Conservation (phyloP, 2,113 vertebrate species). For the Zapus hudsonius region DNA sequence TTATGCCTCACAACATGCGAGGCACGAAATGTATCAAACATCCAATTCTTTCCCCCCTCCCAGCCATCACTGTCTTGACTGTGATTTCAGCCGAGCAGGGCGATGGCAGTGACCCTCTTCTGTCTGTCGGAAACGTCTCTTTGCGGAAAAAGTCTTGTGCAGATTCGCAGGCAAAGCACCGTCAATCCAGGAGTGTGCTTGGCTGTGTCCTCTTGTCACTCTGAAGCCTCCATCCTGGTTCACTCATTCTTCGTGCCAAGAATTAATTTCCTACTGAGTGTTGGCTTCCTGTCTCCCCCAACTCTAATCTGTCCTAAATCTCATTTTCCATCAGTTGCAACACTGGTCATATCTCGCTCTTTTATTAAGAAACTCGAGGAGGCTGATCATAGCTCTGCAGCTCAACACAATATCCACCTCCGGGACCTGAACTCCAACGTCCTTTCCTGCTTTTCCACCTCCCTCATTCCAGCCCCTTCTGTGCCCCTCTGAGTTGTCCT, state of each 20-base stretch:
- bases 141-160: not conserved
- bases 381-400: not conserved
- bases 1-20: not conserved
- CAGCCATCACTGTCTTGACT: not conserved
- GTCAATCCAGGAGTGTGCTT: fast-evolving
- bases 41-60: not conserved
- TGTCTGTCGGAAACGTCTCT: not conserved
- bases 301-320: not conserved
- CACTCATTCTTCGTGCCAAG: not conserved
- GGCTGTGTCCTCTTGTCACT: not conserved
- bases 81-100: not conserved
- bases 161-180: not conserved
- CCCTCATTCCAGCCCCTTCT: not conserved
- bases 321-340: not conserved
- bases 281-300: not conserved
- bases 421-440: not conserved
- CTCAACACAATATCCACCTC: not conserved
- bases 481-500: not conserved
- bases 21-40: not conserved
- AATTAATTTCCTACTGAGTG: not conserved
- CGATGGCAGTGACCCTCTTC: not conserved
- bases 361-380: not conserved
- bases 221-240: too few relatives aligned
- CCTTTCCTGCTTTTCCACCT: not conserved
- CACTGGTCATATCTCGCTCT: not conserved